Evolutionary conservation across 2,113 vertebrate species (phyloP), one percentile per base, ranked within the genome.

Genomic region (Siniperca knerii): DNA sequence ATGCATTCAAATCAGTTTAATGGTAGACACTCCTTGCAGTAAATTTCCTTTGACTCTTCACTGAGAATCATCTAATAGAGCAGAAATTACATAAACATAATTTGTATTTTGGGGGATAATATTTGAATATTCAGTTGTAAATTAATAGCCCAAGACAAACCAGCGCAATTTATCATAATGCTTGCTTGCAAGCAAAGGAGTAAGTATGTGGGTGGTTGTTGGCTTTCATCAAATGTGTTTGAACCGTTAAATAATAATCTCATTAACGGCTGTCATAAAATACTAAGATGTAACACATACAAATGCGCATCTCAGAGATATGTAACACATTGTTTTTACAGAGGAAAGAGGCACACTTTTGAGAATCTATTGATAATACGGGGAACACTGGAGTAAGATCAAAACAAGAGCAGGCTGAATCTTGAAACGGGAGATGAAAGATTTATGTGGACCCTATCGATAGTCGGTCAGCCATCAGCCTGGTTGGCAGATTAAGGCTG

Each of bases 231-330:
- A 79, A 77, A 66, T 55, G 72, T 87, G 83, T 90, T 89, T 90
- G 73, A 84, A 81, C 79, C 29, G 62, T 77, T 91, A 87, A 87
- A 91, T 82, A 86, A 90, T 88, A 86, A 92, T 90, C 90, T 90
- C 81, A 83, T 93, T 92, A 92, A 86, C 77, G 29, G 73, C 70
- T 91, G 82, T 82, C 79, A 86, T 60, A 23, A 75, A 91, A 79
- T 8, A 86, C 75, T 83, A 69, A 93, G 82, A 92, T 83, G 75
- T 73, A 87, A 89, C 79, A 81, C 79, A 75, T 60, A 76, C 81
- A 86, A 82, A 88, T 79, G 80, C 18, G 3, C 79, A 81, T 80
- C 69, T 82, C 23, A 4, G 3, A 83, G 54, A 84, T 75, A 55
- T 57, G 46, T 15, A 81, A 61, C 3, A 1, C 48, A 33, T 52